Base-by-base conservation (phyloP, 1,140 invertebrate species). In the Mesaphorura yosii region DNA sequence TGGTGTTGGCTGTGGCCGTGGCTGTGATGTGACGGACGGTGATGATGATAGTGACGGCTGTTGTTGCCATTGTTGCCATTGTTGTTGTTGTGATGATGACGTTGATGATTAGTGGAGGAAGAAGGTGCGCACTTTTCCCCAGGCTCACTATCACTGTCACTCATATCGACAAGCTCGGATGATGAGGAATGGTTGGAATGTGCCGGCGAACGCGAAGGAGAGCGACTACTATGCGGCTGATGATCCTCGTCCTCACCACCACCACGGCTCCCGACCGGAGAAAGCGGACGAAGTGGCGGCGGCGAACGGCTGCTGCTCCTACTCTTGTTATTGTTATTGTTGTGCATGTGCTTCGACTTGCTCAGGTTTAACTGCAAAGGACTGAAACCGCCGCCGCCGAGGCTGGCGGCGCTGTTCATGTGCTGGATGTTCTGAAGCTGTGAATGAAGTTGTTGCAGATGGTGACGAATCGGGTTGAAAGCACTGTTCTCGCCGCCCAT, bases 401-500 rank as follows among this genome's bases (percentile, higher is more conserved):
- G n/a, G n/a, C n/a, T n/a, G n/a, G n/a, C n/a, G n/a, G n/a, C n/a
- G n/a, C n/a, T n/a, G n/a, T n/a, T n/a, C n/a, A n/a, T n/a, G n/a
- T n/a, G n/a, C n/a, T n/a, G n/a, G n/a, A n/a, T n/a, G n/a, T n/a
- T n/a, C n/a, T n/a, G n/a, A n/a, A n/a, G n/a, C n/a, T n/a, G 34
- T 54, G 63, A 15, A 12, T 6, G 39, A 22, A 44, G 44, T 14
- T 48, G 56, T 40, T 49, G 63, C 60, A 29, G 60, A 58, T 42
- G 63, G 55, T 56, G 63, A 53, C 47, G 37, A 28, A 55, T 72
- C 60, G 83, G 75, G n/a, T 80, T 81, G 69, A 88, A 88, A 1
- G 86, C 86, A 66, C 83, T 86, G 75, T 87, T 83, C 72, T 88
- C 84, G 69, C 86, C 86, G 66, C 83, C 85, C 83, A 87, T 86